Conservation (phyloP, 1,140 invertebrate species). For the Cataglyphis hispanica region DNA sequence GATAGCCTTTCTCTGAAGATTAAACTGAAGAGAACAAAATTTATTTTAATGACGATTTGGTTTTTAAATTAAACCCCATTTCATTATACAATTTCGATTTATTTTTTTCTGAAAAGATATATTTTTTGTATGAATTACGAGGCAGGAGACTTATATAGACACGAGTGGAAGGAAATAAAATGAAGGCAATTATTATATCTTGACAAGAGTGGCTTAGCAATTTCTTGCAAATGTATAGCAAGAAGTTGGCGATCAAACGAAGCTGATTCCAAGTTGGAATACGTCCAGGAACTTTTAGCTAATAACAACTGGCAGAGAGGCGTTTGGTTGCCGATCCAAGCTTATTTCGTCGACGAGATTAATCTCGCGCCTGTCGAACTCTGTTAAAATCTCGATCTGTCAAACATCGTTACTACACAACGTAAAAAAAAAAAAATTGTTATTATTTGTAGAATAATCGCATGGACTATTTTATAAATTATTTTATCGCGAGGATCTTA, state of each 20-base stretch:
- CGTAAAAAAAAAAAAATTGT: constrained; percentile 1
- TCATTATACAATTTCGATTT: not conserved
- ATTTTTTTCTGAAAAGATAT: not conserved
- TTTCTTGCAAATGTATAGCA: constrained; percentile 42
- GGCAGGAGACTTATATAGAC: not conserved
- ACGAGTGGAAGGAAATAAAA: not conserved
- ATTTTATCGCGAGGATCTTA: constrained; percentile 3
- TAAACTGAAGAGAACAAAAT: not conserved
- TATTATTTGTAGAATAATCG: constrained; percentile 4
- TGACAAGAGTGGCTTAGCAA: constrained; percentile 31
- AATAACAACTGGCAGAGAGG: constrained; percentile 56
- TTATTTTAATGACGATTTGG: too few species aligned
- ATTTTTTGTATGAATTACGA: not conserved
- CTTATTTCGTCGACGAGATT: constrained; percentile 45
- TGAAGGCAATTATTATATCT: constrained; percentile 64
- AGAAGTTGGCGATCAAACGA: constrained; percentile 59
- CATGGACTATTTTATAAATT: not conserved
- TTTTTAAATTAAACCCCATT: not conserved
- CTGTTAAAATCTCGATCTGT: not conserved
- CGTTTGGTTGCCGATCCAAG: constrained; percentile 16
- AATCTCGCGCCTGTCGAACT: not conserved
- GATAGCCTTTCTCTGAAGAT: not conserved
- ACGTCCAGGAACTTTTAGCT: constrained; percentile 67
- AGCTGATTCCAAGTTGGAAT: constrained; percentile 67
- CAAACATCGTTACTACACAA: not conserved